These are phyloP conservation scores for Urocyon cinereoargenteus DNA, from an alignment of 2,797 vertebrate genomes.

Conservation along the genomic window DNA sequence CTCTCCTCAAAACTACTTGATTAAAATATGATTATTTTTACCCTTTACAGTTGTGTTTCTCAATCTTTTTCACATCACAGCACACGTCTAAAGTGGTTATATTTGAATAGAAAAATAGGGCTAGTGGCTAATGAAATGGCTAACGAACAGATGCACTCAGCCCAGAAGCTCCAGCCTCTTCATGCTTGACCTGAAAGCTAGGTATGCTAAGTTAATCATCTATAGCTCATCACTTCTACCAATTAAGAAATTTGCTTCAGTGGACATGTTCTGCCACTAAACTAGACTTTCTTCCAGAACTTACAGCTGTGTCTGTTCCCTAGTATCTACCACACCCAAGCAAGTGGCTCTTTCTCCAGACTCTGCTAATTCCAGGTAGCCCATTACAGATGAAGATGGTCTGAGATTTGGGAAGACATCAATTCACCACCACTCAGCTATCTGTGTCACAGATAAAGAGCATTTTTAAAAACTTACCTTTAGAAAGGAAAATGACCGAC, in stretches of 20 bases:
- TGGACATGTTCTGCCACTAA: background rate
- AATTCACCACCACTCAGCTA: background rate
- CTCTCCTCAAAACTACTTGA: background rate
- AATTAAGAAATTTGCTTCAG: background rate
- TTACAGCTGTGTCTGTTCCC: background rate
- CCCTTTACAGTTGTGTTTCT: background rate
- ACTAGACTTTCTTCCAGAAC: background rate
- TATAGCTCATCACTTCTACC: background rate
- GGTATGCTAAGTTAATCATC: background rate
- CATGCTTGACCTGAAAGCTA: background rate
- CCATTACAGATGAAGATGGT: background rate
- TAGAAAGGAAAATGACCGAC: background rate
- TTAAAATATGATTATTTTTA: background rate
- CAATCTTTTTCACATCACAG: background rate
- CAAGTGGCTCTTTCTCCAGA: background rate
- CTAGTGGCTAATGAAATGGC: background rate
- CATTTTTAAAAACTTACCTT: background rate
- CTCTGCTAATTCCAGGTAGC: background rate
- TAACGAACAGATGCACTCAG: background rate
- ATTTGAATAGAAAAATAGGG: background rate
- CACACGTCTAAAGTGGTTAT: background rate
- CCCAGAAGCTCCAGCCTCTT: background rate
- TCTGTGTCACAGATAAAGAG: background rate
- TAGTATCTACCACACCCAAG: background rate
- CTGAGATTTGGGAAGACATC: background rate